Evolutionary conservation across 2,113 vertebrate genomes (phyloP), one percentile per base, ranked within the genome.

Genomic region (Corvus cornix): DNA sequence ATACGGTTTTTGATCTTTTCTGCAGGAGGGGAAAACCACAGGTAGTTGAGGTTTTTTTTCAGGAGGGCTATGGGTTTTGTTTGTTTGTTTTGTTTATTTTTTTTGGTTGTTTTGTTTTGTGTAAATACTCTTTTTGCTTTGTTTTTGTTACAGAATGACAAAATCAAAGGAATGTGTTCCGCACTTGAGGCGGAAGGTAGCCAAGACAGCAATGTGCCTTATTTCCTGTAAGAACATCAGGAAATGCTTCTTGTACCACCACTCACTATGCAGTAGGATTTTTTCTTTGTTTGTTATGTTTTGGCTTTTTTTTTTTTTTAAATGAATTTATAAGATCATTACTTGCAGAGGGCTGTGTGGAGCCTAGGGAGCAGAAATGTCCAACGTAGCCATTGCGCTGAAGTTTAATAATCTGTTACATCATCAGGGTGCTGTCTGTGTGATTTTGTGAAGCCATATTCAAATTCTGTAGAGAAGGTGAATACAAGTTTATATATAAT

Each of bases 201-300:
- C 30, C 0, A 2, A 83, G 83, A 58, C 59, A 69, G 70, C 0
- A 4, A 7, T 41, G 43, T 44, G 72, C 43, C 49, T 58, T 66
- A n/a, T 75, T 95, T 93, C 85, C 92, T 94, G 74, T 37, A 76
- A 67, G 74, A 73, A 46, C 37, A 46, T 77, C 72, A 89, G 93
- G 86, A 89, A 90, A 81, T 52, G 33, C 18, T 78, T 81, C 77
- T 78, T 81, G 19, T 58, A 10, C 46, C 41, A 9, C 24, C 41
- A 16, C 16, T 58, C 58, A 5, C n/a, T 43, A 2, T 43, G 48
- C 30, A 59, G 19, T 27, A 21, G 77, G 31, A 44, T 41, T 69
- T 48, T 59, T 67, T 27, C 5, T 17, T 82, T 39, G 3, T 46
- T 87, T 37, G 11, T 31, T 58, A 9, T 28, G 14, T 53, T 69